Conservation (phyloP, 1,140 invertebrate species). For the Hesperophylax magnus region DNA sequence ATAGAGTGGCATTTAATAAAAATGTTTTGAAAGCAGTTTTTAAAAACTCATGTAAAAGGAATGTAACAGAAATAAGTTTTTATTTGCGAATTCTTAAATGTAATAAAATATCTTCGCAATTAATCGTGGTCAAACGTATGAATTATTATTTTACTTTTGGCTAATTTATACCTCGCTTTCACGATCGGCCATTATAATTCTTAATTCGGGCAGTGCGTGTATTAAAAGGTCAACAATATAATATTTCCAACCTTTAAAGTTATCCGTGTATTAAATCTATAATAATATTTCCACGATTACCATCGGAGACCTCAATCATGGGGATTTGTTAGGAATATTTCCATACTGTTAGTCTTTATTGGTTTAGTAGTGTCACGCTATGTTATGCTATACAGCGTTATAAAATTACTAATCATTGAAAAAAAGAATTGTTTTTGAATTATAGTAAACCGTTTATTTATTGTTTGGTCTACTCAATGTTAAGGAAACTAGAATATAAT, state of each 20-base stretch:
- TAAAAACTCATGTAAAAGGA: no score
- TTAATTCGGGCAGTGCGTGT: constrained; percentile 23
- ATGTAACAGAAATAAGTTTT: no score
- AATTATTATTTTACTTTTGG: neutral
- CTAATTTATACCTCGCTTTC: constrained; percentile 6
- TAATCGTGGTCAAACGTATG: neutral
- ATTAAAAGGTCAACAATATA: constrained; percentile 19
- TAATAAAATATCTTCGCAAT: constrained; percentile 5
- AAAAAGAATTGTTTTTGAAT: no score
- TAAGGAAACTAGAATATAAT: no score
- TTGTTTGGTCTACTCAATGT: no score
- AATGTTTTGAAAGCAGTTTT: no score
- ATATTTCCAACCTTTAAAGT: constrained; percentile 16
- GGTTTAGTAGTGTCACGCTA: no score
- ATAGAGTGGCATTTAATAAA: no score
- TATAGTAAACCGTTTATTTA: no score
- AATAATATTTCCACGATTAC: neutral
- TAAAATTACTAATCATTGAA: no score
- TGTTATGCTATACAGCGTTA: no score
- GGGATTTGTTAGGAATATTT: constrained; percentile 9
- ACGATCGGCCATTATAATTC: constrained; percentile 25
- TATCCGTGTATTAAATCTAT: constrained; percentile 22
- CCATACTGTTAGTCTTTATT: neutral
- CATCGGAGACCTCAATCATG: neutral
- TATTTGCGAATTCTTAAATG: no score